Percentiles rank a stretch among this genome's conserved stretches.
phyloP scores from a whole-genome alignment of 2,888 invertebrate species.

The Hydriomena furcata region DNA sequence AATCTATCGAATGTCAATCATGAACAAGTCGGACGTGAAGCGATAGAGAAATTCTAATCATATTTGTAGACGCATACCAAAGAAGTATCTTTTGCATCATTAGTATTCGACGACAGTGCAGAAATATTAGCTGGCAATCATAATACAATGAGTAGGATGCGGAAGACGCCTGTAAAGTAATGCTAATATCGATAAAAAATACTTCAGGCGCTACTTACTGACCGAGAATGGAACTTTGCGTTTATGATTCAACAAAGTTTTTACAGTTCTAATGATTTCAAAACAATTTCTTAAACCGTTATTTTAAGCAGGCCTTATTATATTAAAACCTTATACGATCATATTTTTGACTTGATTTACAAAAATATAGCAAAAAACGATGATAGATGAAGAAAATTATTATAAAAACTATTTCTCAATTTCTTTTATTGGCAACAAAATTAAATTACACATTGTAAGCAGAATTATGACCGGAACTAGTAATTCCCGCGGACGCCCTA shows the following conservation, averaged over 20 bases:
- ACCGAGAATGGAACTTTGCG: constrained; percentile 3
- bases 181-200: constrained; percentile 25
- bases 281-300: background rate
- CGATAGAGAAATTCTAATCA: constrained; percentile 40
- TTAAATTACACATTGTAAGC: constrained; percentile 5
- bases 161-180: constrained; percentile 30
- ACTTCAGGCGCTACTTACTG: constrained; percentile 16
- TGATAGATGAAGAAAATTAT: background rate
- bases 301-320: too few species aligned
- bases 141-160: constrained; percentile 37
- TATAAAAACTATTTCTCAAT: background rate
- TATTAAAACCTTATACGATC: too few species aligned
- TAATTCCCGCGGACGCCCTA: constrained; percentile 40
- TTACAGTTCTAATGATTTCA: constrained; percentile 2
- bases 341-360: too few species aligned
- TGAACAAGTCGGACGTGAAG: constrained; percentile 32
- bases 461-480: constrained; percentile 35
- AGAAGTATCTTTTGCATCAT: constrained; percentile 32
- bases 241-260: constrained; percentile 10
- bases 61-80: constrained; percentile 32
- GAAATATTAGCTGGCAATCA: constrained; percentile 36
- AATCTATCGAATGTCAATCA: constrained; percentile 39
- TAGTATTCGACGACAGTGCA: constrained; percentile 40
- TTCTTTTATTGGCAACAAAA: background rate
- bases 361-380: too few species aligned